Evolutionary conservation across 2,113 vertebrate genomes (phyloP).

Genomic region (Melanerpes formicivorus): DNA sequence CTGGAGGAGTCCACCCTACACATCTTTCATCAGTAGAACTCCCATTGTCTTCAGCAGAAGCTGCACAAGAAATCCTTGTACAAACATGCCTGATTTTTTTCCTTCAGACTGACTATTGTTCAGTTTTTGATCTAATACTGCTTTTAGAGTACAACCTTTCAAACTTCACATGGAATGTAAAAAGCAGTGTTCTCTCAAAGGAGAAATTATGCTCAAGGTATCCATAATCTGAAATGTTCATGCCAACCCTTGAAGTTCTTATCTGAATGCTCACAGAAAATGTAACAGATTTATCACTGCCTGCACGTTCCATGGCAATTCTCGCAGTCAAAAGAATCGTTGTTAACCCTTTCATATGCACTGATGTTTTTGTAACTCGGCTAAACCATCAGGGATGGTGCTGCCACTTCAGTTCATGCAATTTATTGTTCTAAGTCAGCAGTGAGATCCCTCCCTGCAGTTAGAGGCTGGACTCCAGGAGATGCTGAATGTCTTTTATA

Average conservation of each 20-base stretch:
- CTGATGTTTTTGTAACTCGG: neutral
- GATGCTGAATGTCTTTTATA: neutral
- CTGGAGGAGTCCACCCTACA: too few relatives aligned
- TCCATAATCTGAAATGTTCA: neutral
- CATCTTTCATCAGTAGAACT: neutral
- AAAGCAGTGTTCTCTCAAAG: neutral
- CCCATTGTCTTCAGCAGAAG: neutral
- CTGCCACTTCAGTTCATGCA: neutral
- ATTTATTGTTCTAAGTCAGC: neutral
- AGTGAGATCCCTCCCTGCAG: neutral
- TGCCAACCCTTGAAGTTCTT: neutral
- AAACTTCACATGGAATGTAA: neutral
- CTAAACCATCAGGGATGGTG: neutral
- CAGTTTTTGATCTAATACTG: neutral
- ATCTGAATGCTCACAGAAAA: conserved; percentile 1
- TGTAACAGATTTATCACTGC: neutral
- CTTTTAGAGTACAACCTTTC: neutral
- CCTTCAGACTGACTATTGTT: neutral
- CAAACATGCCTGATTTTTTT: neutral
- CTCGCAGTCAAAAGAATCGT: neutral
- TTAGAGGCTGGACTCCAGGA: neutral
- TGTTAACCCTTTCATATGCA: neutral
- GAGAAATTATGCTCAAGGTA: neutral
- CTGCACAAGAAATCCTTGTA: neutral
- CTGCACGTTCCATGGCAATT: neutral